phyloP scores from a whole-genome alignment of 1,140 invertebrate genomes.

The Achroia grisella region DNA sequence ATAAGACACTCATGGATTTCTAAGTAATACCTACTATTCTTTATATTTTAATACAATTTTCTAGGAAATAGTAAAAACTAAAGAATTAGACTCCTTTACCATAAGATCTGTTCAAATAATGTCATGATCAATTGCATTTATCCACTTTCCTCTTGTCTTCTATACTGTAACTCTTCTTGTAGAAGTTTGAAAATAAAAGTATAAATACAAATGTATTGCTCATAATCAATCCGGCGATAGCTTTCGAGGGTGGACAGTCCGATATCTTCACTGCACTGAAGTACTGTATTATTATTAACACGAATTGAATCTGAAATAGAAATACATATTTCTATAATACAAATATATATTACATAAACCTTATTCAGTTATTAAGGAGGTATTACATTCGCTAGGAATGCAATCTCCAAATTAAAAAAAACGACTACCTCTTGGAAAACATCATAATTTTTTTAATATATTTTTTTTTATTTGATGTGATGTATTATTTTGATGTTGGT shows the following conservation, averaged over 20 bases:
- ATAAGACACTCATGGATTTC: too few relatives aligned
- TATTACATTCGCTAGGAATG: too few relatives aligned
- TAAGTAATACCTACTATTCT: too few relatives aligned
- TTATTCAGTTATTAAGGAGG: too few relatives aligned
- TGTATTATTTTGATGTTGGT: too few relatives aligned
- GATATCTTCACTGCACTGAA: constrained; percentile 23
- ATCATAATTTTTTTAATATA: too few relatives aligned
- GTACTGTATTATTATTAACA: constrained; percentile 52
- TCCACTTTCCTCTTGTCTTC: constrained; percentile 15
- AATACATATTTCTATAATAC: neutral
- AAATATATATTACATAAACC: neutral
- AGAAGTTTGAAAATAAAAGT: constrained; percentile 53
- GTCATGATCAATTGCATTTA: neutral
- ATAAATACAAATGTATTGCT: constrained; percentile 41
- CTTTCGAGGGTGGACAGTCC: constrained; percentile 49
- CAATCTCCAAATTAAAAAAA: too few relatives aligned
- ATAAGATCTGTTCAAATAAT: neutral
- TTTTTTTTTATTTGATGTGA: too few relatives aligned
- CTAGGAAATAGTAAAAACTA: too few relatives aligned
- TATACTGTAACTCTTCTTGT: constrained; percentile 38
- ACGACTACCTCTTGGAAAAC: too few relatives aligned
- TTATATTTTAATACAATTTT: too few relatives aligned
- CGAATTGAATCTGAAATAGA: constrained; percentile 55
- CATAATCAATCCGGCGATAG: constrained; percentile 32
- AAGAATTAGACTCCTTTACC: too few relatives aligned